Base-by-base conservation (phyloP, 1,140 invertebrate species). In the Bombus superbus region DNA sequence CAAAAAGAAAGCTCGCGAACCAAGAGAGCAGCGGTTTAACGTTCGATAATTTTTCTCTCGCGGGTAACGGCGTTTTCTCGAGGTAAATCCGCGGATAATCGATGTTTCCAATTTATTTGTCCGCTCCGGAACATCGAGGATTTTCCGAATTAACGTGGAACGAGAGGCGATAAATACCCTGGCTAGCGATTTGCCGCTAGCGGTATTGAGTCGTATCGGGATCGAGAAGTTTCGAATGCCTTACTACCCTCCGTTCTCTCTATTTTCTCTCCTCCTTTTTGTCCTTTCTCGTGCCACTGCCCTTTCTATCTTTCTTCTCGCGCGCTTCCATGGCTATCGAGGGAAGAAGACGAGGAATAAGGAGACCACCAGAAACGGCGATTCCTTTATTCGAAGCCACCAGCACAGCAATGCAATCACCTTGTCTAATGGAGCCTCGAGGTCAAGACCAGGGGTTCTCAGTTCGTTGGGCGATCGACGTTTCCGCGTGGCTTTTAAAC, bases 151-250 rank as follows among this genome's bases (percentile, higher is more conserved):
- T 75, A 88, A 85, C 73, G 78, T 62, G 62, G 73, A 22, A 78
- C 47, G 44, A 64, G 47, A 18, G 38, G 78, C 68, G 74, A 85
- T 86, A 89, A 87, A 73, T 80, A 73, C 18, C 78, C 40, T 38
- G 25, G 59, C 59, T 44, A 53, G 40, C 66, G 79, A 76, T 83
- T 85, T 64, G 35, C 57, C 40, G 44, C 42, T 42, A 13, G 59
- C 3, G 77, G 53, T 72, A 85, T 88, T 76, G 71, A 76, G 87
- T 87, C 71, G 75, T 76, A 88, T 88, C 38, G 47, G 59, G 11
- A 64, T 72, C 78, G 32, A 74, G 13, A 42, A 66, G 42, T 42
- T 38, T 38, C 15, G 64, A 69, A 62, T 32, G 38, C 40, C 44
- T 76, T 66, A 32, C 42, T 66, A 32, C 42, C 38, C 32, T 35